Evolutionary conservation across 2,888 invertebrate genomes (phyloP).

Genomic region (Lasiommata megera): DNA sequence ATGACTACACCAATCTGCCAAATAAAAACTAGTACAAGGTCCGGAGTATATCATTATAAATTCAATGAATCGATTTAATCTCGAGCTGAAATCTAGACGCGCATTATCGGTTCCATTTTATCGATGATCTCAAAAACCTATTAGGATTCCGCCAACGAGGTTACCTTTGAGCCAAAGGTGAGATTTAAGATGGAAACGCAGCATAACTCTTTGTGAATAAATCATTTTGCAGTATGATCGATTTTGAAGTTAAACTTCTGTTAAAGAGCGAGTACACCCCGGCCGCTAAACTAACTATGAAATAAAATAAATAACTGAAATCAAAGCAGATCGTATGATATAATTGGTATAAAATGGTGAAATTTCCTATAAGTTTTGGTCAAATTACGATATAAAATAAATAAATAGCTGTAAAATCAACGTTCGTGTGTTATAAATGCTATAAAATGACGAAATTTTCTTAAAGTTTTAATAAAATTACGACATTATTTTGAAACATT

Average conservation of each 20-base stretch:
- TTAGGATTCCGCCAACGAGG: constrained; percentile 29
- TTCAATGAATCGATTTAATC: constrained; percentile 12
- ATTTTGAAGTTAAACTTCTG: constrained; percentile 21
- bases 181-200: constrained; percentile 29
- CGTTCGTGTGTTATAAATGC: no score
- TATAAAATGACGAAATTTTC: no score
- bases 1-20: not conserved
- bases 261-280: not conserved
- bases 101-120: constrained; percentile 24
- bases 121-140: constrained; percentile 29
- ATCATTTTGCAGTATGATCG: constrained; percentile 22
- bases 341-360: no score
- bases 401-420: no score
- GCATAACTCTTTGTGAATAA: constrained; percentile 30
- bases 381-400: no score
- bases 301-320: no score
- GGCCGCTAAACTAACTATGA: no score
- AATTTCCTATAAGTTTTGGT: no score
- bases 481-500: no score
- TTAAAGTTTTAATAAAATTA: no score
- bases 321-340: no score
- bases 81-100: constrained; percentile 19
- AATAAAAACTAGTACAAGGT: not conserved
- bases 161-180: constrained; percentile 31
- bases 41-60: not conserved